Evolutionary conservation across 2,888 invertebrate species (phyloP).

Genomic region (Stenodera caucasica): DNA sequence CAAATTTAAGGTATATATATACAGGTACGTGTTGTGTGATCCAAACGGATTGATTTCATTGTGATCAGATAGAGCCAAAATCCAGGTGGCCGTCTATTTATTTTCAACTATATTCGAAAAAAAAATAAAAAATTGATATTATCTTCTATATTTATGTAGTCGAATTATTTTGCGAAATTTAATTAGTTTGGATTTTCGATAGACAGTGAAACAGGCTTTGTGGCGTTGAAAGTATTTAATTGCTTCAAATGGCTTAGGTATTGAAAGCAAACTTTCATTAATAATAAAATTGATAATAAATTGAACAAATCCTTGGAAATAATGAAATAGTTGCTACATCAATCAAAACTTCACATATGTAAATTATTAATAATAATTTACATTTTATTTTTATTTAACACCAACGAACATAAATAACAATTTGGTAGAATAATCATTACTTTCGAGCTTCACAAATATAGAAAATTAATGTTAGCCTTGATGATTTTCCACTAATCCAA

Average conservation of each 20-base stretch:
- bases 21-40: background rate
- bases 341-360: background rate
- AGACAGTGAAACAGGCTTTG: too few species aligned
- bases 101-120: background rate
- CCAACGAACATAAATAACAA: background rate
- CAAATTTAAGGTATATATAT: background rate
- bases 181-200: too few species aligned
- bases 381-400: background rate
- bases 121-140: too few species aligned
- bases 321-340: background rate
- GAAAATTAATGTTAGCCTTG: too few species aligned
- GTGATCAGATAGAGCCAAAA: background rate
- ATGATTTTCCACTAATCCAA: too few species aligned
- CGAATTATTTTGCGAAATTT: background rate
- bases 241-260: too few species aligned
- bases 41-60: conserved; percentile 5
- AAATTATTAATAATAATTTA: background rate
- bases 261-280: background rate
- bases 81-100: conserved; percentile 5
- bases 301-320: background rate
- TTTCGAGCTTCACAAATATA: too few species aligned
- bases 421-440: too few species aligned
- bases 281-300: background rate
- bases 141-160: background rate
- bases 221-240: too few species aligned